These are phyloP conservation scores for Ectropis grisescens DNA, from an alignment of 1,140 invertebrate species.

Conservation along the genomic window DNA sequence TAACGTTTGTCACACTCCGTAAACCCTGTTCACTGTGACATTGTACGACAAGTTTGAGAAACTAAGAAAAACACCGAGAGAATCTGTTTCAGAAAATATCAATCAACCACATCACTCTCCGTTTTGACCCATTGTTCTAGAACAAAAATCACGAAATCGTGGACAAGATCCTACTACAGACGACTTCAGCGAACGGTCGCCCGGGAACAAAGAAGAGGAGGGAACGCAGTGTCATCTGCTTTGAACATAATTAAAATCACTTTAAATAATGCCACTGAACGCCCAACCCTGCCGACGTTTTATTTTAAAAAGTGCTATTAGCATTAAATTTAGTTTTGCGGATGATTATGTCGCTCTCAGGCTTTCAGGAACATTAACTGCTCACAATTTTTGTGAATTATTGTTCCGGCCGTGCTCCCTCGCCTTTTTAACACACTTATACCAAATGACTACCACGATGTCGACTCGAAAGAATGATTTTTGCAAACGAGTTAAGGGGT, in stretches of 20 bases:
- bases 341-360: slow-evolving; percentile 63
- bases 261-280: slow-evolving; percentile 64
- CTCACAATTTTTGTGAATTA: slow-evolving; percentile 64
- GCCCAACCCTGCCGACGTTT: slow-evolving; percentile 50
- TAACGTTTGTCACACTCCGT: no score
- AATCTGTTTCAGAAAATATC: no score
- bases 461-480: slow-evolving; percentile 22
- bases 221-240: slow-evolving; percentile 58
- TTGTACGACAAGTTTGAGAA: no score
- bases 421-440: slow-evolving; percentile 44
- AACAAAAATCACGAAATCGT: no score
- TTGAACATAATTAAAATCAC: slow-evolving; percentile 68
- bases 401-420: slow-evolving; percentile 39
- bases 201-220: slow-evolving; percentile 56
- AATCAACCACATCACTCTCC: no score
- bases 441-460: slow-evolving; percentile 13
- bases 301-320: slow-evolving; percentile 64
- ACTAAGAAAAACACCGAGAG: no score
- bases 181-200: slow-evolving; percentile 3
- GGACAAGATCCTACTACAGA: slow-evolving; percentile 1
- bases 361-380: slow-evolving; percentile 42
- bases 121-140: no score
- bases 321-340: slow-evolving; percentile 68
- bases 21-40: no score
- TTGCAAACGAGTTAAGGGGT: no score